A percentile compares a stretch with the other conserved stretches of the same genome.
Conservation (phyloP, 2,888 invertebrate genomes). For the Drosophila setosimentum region DNA sequence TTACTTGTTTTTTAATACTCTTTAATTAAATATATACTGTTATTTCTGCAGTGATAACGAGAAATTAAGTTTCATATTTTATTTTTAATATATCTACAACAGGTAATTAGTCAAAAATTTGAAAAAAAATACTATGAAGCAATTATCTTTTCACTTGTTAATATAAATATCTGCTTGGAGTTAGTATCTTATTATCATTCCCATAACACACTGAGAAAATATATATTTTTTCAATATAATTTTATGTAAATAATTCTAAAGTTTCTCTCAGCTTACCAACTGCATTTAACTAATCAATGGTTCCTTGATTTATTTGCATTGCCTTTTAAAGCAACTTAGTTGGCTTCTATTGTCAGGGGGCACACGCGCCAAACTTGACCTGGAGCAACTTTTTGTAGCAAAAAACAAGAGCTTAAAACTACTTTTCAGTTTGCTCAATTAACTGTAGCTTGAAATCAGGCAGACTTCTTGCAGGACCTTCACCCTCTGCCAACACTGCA, state of each 20-base stretch:
- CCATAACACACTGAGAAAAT: not conserved
- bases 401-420: constrained; percentile 36
- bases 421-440: constrained; percentile 56
- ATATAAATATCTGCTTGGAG: not conserved
- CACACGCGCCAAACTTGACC: constrained; percentile 21
- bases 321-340: constrained; percentile 16
- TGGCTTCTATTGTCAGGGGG: constrained; percentile 1
- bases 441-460: constrained; percentile 43
- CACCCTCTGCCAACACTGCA: constrained; percentile 11
- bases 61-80: not conserved
- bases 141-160: not conserved
- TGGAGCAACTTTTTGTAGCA: constrained; percentile 27
- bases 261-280: not conserved
- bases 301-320: constrained; percentile 26
- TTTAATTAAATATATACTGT: not conserved
- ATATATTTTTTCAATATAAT: not conserved
- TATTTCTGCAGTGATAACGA: not conserved
- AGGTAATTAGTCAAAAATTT: not conserved
- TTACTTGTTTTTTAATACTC: too few species aligned
- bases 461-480: constrained; percentile 9
- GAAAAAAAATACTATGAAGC: not conserved
- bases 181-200: not conserved
- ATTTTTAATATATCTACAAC: not conserved
- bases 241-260: not conserved
- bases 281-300: constrained; percentile 7